A percentile compares a stretch with the other conserved stretches of the same genome.
phyloP scores from a whole-genome alignment of 2,113 vertebrate species.

The Phocoena sinus region DNA sequence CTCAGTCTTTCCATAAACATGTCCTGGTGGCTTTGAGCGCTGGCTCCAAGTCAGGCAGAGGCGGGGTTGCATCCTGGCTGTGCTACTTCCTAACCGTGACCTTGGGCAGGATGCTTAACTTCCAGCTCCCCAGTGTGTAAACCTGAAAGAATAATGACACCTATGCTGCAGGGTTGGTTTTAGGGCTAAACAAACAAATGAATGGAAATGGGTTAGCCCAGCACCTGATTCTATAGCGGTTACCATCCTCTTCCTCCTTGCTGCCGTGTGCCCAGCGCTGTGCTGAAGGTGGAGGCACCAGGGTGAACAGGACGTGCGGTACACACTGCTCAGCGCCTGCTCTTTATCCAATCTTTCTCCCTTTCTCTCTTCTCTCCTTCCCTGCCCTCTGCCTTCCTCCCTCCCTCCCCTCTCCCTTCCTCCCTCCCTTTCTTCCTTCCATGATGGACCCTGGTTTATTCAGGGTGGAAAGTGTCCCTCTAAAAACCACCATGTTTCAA shows the following conservation, averaged over 20 bases:
- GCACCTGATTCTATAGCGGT: background rate
- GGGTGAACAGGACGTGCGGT: background rate
- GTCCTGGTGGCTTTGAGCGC: background rate
- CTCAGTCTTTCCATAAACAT: constrained; percentile 48
- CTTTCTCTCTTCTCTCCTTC: background rate
- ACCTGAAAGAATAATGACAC: background rate
- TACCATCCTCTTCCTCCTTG: background rate
- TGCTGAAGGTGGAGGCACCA: background rate
- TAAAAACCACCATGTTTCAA: background rate
- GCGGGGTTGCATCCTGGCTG: background rate
- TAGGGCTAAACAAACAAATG: background rate
- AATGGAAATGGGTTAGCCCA: background rate
- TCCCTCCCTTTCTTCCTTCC: background rate
- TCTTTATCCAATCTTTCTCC: background rate
- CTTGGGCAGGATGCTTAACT: background rate
- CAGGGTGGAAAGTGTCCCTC: background rate
- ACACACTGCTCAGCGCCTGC: background rate
- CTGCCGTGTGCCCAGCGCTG: rapidly evolving
- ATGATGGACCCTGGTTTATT: background rate
- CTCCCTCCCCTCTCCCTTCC: background rate
- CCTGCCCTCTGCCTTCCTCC: background rate
- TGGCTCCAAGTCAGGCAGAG: background rate
- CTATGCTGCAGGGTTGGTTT: background rate
- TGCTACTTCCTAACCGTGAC: background rate
- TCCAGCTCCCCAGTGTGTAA: background rate